phyloP scores from a whole-genome alignment of 2,888 invertebrate species.

The Microdon myrmicae region DNA sequence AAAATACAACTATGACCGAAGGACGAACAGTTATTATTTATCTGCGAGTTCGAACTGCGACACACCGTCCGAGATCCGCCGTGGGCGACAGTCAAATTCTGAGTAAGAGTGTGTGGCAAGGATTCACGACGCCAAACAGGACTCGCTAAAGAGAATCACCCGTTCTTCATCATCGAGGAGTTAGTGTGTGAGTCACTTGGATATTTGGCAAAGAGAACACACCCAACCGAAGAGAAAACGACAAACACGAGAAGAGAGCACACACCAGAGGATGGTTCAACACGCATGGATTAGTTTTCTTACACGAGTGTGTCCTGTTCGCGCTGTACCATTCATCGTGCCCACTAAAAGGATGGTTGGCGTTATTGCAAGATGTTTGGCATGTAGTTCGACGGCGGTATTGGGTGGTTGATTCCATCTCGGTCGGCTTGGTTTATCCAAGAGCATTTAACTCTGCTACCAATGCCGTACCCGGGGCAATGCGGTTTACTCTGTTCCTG shows the following conservation, averaged over 20 bases:
- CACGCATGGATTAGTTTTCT: too few relatives aligned
- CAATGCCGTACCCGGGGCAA: too few relatives aligned
- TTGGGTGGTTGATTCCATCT: too few relatives aligned
- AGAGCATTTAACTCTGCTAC: too few relatives aligned
- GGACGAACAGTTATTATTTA: slow-evolving; percentile 19
- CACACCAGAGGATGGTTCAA: slow-evolving; percentile 7
- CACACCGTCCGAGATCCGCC: slow-evolving; percentile 40
- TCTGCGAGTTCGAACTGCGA: slow-evolving; percentile 2
- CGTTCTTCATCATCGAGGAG: slow-evolving; percentile 14
- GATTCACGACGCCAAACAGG: slow-evolving; percentile 23
- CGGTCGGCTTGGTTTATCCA: too few relatives aligned
- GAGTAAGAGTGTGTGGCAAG: slow-evolving; percentile 40
- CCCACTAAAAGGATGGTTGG: too few relatives aligned
- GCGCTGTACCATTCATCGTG: too few relatives aligned
- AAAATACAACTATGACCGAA: too few relatives aligned
- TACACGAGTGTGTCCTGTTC: too few relatives aligned
- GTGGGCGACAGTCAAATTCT: slow-evolving; percentile 38
- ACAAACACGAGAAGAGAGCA: neutral
- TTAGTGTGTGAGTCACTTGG: neutral
- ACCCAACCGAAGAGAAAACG: neutral
- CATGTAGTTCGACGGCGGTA: too few relatives aligned
- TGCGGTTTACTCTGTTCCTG: slow-evolving; percentile 16
- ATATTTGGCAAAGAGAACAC: slow-evolving; percentile 10
- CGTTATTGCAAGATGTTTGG: too few relatives aligned
- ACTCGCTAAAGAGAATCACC: slow-evolving; percentile 7